phyloP scores from a whole-genome alignment of 2,888 invertebrate species.

The Zhuqinia jingwanae region DNA sequence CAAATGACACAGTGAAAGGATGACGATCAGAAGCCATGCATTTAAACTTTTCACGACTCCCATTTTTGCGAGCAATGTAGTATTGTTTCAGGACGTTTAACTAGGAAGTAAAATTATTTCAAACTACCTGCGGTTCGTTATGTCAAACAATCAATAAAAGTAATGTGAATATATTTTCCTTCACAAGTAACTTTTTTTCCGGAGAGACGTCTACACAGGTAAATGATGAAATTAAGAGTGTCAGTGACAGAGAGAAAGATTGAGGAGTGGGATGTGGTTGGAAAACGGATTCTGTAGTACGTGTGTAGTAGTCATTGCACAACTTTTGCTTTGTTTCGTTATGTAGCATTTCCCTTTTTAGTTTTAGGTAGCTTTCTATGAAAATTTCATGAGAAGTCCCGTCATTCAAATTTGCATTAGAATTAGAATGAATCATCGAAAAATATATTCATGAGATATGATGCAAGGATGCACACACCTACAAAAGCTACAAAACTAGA shows the following conservation, averaged over 20 bases:
- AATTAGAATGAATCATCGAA: too few species aligned
- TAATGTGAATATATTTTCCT: not conserved
- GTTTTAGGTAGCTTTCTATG: not conserved
- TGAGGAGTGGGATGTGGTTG: too few species aligned
- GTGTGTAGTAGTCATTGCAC: not conserved
- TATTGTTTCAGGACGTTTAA: too few species aligned
- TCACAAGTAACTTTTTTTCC: not conserved
- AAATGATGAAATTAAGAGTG: not conserved
- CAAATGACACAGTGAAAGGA: not conserved
- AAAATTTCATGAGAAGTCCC: not conserved
- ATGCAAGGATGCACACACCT: not conserved
- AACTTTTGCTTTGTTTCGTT: not conserved
- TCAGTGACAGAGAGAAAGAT: not conserved
- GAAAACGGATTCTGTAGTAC: conserved; percentile 22
- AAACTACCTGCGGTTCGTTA: not conserved
- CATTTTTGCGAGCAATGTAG: not conserved
- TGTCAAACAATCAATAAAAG: not conserved
- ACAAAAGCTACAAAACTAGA: not conserved
- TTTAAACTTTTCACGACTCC: not conserved
- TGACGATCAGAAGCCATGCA: not conserved
- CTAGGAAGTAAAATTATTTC: too few species aligned
- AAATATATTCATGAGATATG: not conserved
- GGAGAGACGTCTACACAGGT: not conserved
- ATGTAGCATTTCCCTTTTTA: not conserved
- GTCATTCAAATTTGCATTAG: not conserved